Conservation (phyloP, 2,888 invertebrate species). For the Mesopsocus fuscifrons region DNA sequence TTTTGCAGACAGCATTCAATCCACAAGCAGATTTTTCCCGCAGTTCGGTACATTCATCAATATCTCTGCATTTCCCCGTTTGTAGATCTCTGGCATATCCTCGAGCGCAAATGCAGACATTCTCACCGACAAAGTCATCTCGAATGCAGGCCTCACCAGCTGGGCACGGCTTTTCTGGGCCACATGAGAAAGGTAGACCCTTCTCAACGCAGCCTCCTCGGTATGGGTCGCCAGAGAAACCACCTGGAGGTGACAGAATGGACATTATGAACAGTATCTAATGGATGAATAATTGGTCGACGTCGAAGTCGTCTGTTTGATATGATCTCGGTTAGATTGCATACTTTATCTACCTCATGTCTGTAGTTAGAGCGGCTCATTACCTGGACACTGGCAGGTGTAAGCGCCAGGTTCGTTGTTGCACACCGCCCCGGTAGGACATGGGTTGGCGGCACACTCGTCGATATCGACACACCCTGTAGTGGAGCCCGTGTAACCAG, state of each 20-base stretch:
- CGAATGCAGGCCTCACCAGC: constrained; percentile 68
- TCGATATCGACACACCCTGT: constrained; percentile 66
- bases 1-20: constrained; percentile 75
- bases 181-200: constrained; percentile 43
- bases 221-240: constrained; percentile 55
- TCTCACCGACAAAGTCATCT: constrained; percentile 49
- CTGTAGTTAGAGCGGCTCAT: no score
- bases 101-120: constrained; percentile 76
- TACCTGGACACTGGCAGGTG: constrained; percentile 70
- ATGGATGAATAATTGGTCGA: no score
- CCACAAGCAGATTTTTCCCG: constrained; percentile 66
- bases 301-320: no score
- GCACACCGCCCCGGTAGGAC: constrained; percentile 70
- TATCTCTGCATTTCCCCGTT: constrained; percentile 60
- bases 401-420: constrained; percentile 73
- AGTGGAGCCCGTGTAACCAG: constrained; percentile 55
- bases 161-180: constrained; percentile 56
- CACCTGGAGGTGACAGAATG: constrained; percentile 32
- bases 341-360: no score
- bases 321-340: no score
- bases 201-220: constrained; percentile 50
- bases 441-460: constrained; percentile 66
- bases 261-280: no score
- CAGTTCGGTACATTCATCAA: constrained; percentile 64
- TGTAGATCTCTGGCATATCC: constrained; percentile 62